Evolutionary conservation across 2,797 vertebrate species (phyloP), one percentile per base, ranked within the genome.

Genomic region (Mareca strepera): DNA sequence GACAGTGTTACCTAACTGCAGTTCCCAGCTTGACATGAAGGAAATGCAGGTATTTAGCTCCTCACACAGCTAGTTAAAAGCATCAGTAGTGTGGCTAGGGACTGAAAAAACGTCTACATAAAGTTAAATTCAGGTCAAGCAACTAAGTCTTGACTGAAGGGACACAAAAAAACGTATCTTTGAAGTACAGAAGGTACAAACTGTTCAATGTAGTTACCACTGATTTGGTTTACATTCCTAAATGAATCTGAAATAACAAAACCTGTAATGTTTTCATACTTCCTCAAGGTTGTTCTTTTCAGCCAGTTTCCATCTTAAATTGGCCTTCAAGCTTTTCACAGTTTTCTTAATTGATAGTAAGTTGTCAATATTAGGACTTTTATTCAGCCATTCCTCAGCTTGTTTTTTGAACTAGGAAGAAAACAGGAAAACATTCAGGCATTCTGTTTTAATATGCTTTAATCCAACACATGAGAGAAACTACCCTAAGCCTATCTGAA

Each of bases 221-320:
- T 37, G 75, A 68, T 8, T 28, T 33, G 6, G 66, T 37, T 23
- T 23, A 23, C 6, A 6, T 69, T 91, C 89, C 73, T 48, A 66
- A 81, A 56, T 3, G 2, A 46, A 50, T 67, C 35, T 37, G 17
- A 29, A 59, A 50, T 77, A 44, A 5, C 60, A 77, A 5, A 56
- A 35, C 56, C 12, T 23, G 11, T 15, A 92, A 37, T 28, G 16
- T 82, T 77, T 94, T 44, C 95, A 94, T 98, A 98, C 98, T 96
- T 98, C 98, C 93, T 98, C 98, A 53, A 98, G 92, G 89, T 97
- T 98, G 87, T 83, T 98, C 79, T 97, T 98, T 84, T 98, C 98
- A 93, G 98, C 97, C 69, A 98, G 55, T 92, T 98, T 98, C 98
- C 97, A 98, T 68, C 98, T 98, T 74, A 98, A 96, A 93, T 92